Conservation (phyloP, 2,797 vertebrate species). For the Aldrovandia affinis region DNA sequence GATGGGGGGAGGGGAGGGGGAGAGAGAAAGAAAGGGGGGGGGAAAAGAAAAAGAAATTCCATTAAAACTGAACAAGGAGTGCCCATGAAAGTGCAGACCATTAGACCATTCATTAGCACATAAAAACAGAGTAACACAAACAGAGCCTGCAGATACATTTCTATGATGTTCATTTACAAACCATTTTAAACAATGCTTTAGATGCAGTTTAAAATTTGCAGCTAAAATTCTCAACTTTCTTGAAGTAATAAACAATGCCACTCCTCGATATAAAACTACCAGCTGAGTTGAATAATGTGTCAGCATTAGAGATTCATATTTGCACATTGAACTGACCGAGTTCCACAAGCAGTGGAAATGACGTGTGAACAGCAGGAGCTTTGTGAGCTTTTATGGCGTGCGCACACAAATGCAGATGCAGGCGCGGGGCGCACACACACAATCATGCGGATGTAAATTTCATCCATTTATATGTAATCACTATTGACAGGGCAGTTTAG, state of each 20-base stretch:
- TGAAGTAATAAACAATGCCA: background rate
- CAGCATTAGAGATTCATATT: background rate
- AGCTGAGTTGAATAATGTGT: background rate
- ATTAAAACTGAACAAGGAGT: background rate
- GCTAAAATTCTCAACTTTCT: background rate
- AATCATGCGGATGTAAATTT: slow-evolving; percentile 58
- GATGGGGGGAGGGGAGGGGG: no score
- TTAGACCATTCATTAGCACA: background rate
- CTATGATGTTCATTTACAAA: no score
- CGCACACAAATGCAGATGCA: slow-evolving; percentile 10
- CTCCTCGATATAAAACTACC: background rate
- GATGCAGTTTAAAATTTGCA: no score
- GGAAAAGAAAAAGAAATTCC: slow-evolving; percentile 10
- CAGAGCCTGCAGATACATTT: background rate
- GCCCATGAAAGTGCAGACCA: background rate
- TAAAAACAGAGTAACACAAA: background rate
- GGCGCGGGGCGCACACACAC: slow-evolving; percentile 25
- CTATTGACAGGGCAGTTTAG: slow-evolving; percentile 62
- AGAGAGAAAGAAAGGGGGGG: background rate
- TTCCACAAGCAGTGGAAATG: no score
- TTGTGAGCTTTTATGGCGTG: background rate
- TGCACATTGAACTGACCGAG: no score
- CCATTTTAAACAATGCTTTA: no score
- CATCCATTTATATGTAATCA: slow-evolving; percentile 70
- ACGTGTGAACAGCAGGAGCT: no score